Evolutionary conservation across 2,113 vertebrate genomes (phyloP).

Genomic region (Toxotes chatareus): DNA sequence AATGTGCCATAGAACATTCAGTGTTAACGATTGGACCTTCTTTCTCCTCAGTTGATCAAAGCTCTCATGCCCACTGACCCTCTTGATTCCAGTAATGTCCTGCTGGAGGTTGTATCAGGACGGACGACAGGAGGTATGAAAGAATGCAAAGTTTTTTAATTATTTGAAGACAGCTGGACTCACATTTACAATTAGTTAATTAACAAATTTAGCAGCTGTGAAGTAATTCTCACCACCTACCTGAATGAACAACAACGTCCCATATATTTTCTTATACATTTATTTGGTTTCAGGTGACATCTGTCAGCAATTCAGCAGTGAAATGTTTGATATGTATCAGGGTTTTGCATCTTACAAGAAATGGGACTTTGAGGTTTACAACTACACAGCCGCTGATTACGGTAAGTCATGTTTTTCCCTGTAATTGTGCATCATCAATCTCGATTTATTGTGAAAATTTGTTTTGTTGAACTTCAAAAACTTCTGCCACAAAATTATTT

Average conservation of each 20-base stretch:
- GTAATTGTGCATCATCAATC: background rate
- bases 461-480: background rate
- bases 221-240: background rate
- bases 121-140: conserved; percentile 94
- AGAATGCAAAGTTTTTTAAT: background rate
- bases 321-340: conserved; percentile 96
- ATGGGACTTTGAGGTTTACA: conserved; percentile 92
- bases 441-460: background rate
- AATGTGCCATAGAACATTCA: background rate
- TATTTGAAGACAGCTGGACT: too few relatives aligned
- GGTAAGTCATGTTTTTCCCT: conserved; percentile 77
- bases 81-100: conserved; percentile 84
- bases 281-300: conserved; percentile 89
- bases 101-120: conserved; percentile 93
- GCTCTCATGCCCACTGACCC: conserved; percentile 88
- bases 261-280: background rate
- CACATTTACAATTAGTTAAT: too few relatives aligned
- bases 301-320: conserved; percentile 95
- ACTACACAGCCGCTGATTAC: conserved; percentile 89
- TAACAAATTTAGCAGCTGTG: too few relatives aligned
- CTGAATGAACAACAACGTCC: background rate
- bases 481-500: too few relatives aligned
- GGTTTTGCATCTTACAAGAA: conserved; percentile 88
- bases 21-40: background rate
- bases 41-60: conserved; percentile 86